These are phyloP conservation scores for Hydrozoanthus gracilis DNA, from an alignment of 92 coral and sea anemone species.

Conservation along the genomic window DNA sequence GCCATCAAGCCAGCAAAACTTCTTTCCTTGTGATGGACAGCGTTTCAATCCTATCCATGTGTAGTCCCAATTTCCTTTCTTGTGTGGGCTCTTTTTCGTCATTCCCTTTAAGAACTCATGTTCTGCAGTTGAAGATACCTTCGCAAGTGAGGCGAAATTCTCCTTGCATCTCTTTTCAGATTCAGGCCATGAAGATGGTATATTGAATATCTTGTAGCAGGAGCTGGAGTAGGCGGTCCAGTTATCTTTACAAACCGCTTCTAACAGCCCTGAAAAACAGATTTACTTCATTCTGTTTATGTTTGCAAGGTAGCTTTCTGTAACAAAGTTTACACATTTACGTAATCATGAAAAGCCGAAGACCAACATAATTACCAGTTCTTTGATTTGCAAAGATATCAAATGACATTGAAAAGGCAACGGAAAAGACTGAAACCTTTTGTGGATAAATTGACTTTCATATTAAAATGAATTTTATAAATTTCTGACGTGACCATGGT, in stretches of 20 bases:
- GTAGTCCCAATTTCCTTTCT: conserved; percentile 6
- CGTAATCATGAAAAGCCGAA: too few species aligned
- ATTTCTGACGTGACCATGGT: too few species aligned
- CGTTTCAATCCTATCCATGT: conserved; percentile 36
- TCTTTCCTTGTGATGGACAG: not conserved
- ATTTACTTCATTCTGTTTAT: too few species aligned
- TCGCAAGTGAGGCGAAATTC: conserved; percentile 7
- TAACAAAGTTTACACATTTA: too few species aligned
- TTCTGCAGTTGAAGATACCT: not conserved
- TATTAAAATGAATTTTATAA: too few species aligned
- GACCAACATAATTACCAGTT: too few species aligned
- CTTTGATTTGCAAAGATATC: too few species aligned
- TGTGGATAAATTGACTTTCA: too few species aligned
- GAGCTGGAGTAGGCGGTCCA: conserved; percentile 7
- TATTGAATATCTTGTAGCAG: conserved; percentile 21
- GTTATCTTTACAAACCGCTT: conserved; percentile 3
- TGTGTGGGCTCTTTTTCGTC: conserved; percentile 5
- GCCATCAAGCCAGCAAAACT: conserved; percentile 42
- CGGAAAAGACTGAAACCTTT: too few species aligned
- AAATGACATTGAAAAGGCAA: too few species aligned
- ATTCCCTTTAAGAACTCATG: conserved; percentile 9
- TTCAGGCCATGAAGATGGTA: not conserved
- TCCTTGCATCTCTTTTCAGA: not conserved
- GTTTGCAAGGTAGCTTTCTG: too few species aligned
- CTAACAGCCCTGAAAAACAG: not conserved